Evolutionary conservation across 30 jellyfish, hydroid and myxozoan genomes (phyloP).

Genomic region (Turritopsis dohrnii): DNA sequence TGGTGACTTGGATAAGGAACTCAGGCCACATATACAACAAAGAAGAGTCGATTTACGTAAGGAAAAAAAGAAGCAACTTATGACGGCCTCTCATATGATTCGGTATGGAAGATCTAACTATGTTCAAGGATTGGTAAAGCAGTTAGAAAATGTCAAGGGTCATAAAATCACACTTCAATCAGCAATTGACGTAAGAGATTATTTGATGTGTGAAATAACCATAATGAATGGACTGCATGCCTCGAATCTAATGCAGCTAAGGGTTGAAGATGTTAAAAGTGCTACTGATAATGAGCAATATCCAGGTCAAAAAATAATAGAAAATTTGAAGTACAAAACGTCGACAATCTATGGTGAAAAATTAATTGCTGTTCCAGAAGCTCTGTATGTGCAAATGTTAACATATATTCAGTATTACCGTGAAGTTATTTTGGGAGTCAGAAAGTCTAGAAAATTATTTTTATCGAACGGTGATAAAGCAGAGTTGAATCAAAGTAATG

Average conservation of each 20-base stretch:
- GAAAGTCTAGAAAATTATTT: neutral
- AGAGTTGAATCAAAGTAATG: conserved; percentile 1
- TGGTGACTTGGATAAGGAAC: no score
- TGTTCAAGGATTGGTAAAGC: neutral
- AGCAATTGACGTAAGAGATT: conserved; percentile 18
- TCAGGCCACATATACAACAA: no score
- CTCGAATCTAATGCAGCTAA: conserved; percentile 12
- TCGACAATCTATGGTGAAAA: conserved; percentile 23
- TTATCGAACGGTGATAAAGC: conserved; percentile 5
- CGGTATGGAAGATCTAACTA: conserved; percentile 11
- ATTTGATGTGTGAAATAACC: neutral
- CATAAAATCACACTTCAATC: neutral
- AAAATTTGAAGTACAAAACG: conserved; percentile 19
- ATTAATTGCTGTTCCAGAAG: conserved; percentile 17
- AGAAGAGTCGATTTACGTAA: no score
- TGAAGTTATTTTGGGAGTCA: neutral
- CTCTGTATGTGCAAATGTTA: neutral
- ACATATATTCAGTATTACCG: neutral
- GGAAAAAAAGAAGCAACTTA: conserved; percentile 6
- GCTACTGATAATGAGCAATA: conserved; percentile 8
- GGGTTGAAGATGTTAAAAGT: conserved; percentile 3
- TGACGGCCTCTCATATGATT: conserved; percentile 26
- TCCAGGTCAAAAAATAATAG: conserved; percentile 21
- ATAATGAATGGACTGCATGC: conserved; percentile 25
- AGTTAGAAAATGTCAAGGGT: neutral